Percentiles rank a stretch among this genome's conserved stretches.
Evolutionary conservation across 1,140 invertebrate species (phyloP).

Genomic region (Tetramorium parvispinum): DNA sequence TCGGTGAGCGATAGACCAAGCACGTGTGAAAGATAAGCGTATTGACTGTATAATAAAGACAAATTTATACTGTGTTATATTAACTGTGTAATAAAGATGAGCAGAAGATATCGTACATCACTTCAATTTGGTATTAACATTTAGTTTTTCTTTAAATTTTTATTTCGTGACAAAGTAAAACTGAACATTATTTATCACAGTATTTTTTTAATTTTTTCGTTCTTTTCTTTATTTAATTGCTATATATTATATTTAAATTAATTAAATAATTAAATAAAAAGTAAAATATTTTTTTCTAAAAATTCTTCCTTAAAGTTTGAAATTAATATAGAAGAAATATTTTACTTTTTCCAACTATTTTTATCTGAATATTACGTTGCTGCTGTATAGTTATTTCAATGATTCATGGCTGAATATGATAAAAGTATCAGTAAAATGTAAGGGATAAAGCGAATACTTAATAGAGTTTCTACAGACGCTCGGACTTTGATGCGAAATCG

Average conservation of each 20-base stretch:
- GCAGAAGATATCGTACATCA: too few relatives aligned
- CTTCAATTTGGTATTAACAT: too few relatives aligned
- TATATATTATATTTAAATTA: background rate
- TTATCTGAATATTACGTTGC: background rate
- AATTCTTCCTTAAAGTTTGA: background rate
- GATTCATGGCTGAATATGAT: background rate
- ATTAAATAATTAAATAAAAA: background rate
- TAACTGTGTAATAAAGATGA: too few relatives aligned
- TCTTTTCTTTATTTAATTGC: background rate
- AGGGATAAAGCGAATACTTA: conserved; percentile 1
- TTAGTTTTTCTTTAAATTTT: background rate
- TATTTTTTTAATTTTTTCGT: background rate
- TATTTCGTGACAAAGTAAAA: background rate
- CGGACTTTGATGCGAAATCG: conserved; percentile 40
- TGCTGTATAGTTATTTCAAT: background rate
- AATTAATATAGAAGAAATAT: background rate
- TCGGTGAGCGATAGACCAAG: too few relatives aligned
- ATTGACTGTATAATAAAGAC: too few relatives aligned
- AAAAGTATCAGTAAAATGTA: conserved; percentile 11
- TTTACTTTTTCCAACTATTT: background rate
- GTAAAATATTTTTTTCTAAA: background rate
- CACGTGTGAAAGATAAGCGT: too few relatives aligned
- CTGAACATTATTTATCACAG: background rate
- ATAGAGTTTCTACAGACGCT: background rate
- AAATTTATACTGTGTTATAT: too few relatives aligned